These are phyloP conservation scores for Trissolcus basalis DNA, from an alignment of 1,140 invertebrate genomes.

Conservation along the genomic window DNA sequence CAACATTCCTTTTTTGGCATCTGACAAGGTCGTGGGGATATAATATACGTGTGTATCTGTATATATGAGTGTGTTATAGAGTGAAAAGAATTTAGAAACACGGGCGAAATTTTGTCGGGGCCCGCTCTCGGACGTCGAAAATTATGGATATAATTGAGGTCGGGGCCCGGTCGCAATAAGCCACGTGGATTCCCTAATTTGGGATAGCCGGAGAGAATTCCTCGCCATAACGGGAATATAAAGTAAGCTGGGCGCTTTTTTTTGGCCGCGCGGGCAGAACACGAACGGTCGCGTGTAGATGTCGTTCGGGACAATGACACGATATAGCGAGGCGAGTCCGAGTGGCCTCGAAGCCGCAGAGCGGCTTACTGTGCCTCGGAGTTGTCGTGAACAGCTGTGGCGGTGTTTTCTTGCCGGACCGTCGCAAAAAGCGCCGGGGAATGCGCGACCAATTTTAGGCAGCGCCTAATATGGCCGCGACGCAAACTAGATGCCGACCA, in stretches of 20 bases:
- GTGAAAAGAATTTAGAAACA: not conserved
- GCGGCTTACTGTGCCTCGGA: conserved; percentile 10
- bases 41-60: no score
- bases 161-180: conserved; percentile 35
- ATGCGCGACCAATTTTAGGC: conserved; percentile 54
- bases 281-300: conserved; percentile 36
- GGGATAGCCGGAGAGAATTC: conserved; percentile 48
- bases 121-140: conserved; percentile 18
- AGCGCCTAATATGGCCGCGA: conserved; percentile 32
- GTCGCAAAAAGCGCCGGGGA: conserved; percentile 34
- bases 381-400: conserved; percentile 39
- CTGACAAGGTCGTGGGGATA: no score
- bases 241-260: conserved; percentile 28
- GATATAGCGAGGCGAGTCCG: conserved; percentile 23
- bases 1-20: no score
- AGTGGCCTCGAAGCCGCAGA: conserved; percentile 16
- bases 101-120: conserved; percentile 1
- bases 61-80: no score
- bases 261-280: conserved; percentile 22
- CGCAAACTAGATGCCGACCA: no score
- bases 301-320: conserved; percentile 51
- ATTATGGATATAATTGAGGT: conserved; percentile 48
- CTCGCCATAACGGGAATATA: conserved; percentile 53
- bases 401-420: conserved; percentile 17
- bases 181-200: conserved; percentile 61